Evolutionary conservation across 2,797 vertebrate species (phyloP).

Genomic region (Danio jaintianensis): DNA sequence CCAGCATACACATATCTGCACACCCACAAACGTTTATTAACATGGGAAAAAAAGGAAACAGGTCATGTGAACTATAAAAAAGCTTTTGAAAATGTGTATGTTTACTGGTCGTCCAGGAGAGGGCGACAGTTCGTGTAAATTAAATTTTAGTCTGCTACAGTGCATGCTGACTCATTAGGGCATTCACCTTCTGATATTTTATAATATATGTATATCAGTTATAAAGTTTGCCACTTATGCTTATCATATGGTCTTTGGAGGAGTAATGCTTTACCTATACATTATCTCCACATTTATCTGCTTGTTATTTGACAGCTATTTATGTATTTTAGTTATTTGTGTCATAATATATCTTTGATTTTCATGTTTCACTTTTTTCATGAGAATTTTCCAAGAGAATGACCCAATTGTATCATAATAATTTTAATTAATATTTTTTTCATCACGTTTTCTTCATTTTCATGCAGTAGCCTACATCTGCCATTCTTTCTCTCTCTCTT

Average conservation of each 20-base stretch:
- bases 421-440: no score
- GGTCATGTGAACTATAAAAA: background rate
- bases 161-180: background rate
- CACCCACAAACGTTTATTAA: background rate
- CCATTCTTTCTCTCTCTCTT: no score
- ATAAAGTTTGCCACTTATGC: background rate
- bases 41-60: background rate
- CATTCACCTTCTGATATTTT: background rate
- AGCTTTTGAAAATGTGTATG: background rate
- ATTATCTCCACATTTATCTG: background rate
- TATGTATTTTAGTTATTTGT: background rate
- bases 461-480: no score
- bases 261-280: background rate
- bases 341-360: no score
- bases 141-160: background rate
- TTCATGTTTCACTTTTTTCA: background rate
- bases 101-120: background rate
- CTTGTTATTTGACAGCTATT: background rate
- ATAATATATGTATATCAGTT: background rate
- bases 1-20: background rate
- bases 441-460: no score
- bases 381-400: no score
- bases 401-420: no score
- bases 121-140: background rate
- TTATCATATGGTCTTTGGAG: background rate